Percentiles rank a stretch among this genome's conserved stretches.
phyloP scores from a whole-genome alignment of 2,888 invertebrate species.

The Mamestra brassicae region DNA sequence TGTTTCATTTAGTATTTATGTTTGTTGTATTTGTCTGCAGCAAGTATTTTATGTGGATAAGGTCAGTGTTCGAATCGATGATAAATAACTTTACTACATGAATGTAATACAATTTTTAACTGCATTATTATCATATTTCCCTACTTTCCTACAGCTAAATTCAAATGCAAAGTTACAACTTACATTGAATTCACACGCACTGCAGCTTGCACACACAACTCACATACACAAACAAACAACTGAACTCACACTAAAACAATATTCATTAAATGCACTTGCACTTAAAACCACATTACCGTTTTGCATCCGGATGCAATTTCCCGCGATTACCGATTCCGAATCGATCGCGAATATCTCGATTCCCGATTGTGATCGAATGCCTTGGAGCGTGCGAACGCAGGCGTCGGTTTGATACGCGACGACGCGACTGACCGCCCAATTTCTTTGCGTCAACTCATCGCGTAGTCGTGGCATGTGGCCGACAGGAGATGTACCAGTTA shows the following conservation, averaged over 20 bases:
- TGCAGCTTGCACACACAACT: conserved; percentile 29
- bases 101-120: not conserved
- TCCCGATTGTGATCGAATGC: conserved; percentile 44
- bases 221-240: conserved; percentile 43
- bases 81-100: not conserved
- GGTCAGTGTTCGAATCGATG: not conserved
- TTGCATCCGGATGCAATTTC: conserved; percentile 31
- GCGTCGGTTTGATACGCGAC: conserved; percentile 81
- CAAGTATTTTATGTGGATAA: not conserved
- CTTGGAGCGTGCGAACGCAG: conserved; percentile 71
- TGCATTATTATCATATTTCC: not conserved
- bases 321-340: conserved; percentile 49
- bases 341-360: conserved; percentile 56
- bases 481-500: conserved; percentile 69
- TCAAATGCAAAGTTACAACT: conserved; percentile 41
- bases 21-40: not conserved
- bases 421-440: conserved; percentile 83
- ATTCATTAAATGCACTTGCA: conserved; percentile 42
- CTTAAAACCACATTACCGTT: conserved; percentile 52
- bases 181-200: conserved; percentile 58
- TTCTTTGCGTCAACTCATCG: conserved; percentile 77
- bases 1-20: not conserved
- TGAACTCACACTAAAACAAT: conserved; percentile 53
- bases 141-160: not conserved
- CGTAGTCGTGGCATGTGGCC: conserved; percentile 72